phyloP scores from a whole-genome alignment of 1,140 invertebrate genomes.

The Eupristina koningsbergeri region DNA sequence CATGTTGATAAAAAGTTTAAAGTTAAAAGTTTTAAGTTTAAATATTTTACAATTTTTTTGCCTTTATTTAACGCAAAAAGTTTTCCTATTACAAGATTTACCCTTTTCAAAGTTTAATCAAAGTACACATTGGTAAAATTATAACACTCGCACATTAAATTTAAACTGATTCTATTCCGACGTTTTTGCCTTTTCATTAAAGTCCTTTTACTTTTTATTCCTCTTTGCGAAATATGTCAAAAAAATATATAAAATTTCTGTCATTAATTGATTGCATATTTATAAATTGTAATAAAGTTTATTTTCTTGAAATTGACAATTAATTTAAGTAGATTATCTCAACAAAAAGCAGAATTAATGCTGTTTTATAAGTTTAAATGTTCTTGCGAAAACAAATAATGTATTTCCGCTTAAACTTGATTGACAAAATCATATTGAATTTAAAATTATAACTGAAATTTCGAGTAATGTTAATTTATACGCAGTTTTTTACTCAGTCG shows the following conservation, averaged over 20 bases:
- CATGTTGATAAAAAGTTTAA: background rate
- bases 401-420: constrained; percentile 15
- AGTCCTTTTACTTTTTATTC: background rate
- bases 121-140: background rate
- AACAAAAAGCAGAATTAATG: background rate
- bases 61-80: background rate
- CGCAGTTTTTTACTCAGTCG: background rate
- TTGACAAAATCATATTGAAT: background rate
- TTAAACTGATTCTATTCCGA: background rate
- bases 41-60: background rate
- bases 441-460: background rate
- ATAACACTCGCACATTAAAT: background rate
- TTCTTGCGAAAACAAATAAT: background rate
- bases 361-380: background rate
- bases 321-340: background rate
- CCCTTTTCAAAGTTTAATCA: background rate
- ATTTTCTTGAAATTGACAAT: background rate
- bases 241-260: background rate
- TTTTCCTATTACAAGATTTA: background rate
- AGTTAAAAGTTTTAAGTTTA: background rate
- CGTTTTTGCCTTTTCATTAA: background rate
- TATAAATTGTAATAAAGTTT: background rate
- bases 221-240: background rate
- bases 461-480: background rate
- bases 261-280: background rate